Evolutionary conservation across 2,888 invertebrate species (phyloP).

Genomic region (Chironomus riparius): DNA sequence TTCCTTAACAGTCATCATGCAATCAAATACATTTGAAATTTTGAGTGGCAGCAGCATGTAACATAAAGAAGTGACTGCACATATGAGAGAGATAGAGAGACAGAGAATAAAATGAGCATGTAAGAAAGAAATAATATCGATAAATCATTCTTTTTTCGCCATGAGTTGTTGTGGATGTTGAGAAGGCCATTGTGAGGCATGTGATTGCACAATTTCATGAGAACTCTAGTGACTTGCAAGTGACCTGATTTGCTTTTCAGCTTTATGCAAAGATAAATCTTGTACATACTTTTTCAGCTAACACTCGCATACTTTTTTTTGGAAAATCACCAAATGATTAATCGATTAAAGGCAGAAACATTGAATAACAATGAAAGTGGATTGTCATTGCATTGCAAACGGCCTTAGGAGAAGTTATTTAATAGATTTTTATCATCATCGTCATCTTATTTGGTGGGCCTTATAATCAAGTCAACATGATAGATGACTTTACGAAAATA

Average conservation of each 20-base stretch:
- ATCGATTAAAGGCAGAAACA: slow-evolving; percentile 4
- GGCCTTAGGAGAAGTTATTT: no score
- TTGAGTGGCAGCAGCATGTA: no score
- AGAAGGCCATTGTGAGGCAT: slow-evolving; percentile 3
- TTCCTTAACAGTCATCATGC: no score
- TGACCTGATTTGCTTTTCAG: slow-evolving; percentile 6
- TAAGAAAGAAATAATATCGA: slow-evolving; percentile 11
- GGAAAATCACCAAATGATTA: slow-evolving; percentile 10
- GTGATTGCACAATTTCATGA: slow-evolving; percentile 18
- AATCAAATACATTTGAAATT: no score
- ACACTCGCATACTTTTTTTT: background rate
- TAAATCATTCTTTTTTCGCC: slow-evolving; percentile 14
- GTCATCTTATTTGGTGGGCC: no score
- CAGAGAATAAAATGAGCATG: background rate
- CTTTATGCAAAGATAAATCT: background rate
- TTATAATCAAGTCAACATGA: no score
- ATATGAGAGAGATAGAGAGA: no score
- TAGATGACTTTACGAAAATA: no score
- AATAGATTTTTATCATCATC: no score
- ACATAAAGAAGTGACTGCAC: background rate
- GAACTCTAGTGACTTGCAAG: slow-evolving; percentile 23
- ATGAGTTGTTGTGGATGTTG: slow-evolving; percentile 1
- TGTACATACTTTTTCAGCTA: background rate
- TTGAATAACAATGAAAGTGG: background rate
- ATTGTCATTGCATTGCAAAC: background rate